Evolutionary conservation across 2,113 vertebrate genomes (phyloP).

Genomic region (human (Homo sapiens)): DNA sequence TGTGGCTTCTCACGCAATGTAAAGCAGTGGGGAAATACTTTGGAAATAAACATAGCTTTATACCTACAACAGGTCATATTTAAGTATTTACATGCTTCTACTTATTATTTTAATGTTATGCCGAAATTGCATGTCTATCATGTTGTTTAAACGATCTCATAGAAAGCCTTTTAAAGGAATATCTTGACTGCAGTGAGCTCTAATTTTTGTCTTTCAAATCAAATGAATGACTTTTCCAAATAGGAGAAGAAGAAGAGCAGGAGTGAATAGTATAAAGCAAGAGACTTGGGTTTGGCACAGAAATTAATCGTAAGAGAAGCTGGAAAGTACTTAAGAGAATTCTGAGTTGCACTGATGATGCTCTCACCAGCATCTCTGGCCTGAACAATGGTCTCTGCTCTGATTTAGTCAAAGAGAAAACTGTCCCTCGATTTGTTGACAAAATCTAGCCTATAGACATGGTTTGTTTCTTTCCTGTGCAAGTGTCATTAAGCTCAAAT

Average conservation of each 20-base stretch:
- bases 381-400: not conserved
- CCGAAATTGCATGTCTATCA: not conserved
- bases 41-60: not conserved
- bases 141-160: not conserved
- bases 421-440: not conserved
- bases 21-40: not conserved
- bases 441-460: not conserved
- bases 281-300: not conserved
- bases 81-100: not conserved
- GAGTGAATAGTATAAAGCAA: not conserved
- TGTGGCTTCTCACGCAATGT: not conserved
- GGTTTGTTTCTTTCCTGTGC: not conserved
- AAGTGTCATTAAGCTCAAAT: not conserved
- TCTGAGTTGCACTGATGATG: not conserved
- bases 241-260: not conserved
- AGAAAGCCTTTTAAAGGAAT: not conserved
- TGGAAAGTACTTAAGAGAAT: not conserved
- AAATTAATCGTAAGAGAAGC: not conserved
- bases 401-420: not conserved
- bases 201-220: slow-evolving; percentile 26
- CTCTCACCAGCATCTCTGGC: not conserved
- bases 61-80: not conserved
- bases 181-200: not conserved
- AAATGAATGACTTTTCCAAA: not conserved
- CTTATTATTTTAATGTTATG: not conserved